Percentiles rank a stretch among this genome's conserved stretches.
Evolutionary conservation across 64 coral and sea anemone species (phyloP).

Genomic region (Montipora cactus): DNA sequence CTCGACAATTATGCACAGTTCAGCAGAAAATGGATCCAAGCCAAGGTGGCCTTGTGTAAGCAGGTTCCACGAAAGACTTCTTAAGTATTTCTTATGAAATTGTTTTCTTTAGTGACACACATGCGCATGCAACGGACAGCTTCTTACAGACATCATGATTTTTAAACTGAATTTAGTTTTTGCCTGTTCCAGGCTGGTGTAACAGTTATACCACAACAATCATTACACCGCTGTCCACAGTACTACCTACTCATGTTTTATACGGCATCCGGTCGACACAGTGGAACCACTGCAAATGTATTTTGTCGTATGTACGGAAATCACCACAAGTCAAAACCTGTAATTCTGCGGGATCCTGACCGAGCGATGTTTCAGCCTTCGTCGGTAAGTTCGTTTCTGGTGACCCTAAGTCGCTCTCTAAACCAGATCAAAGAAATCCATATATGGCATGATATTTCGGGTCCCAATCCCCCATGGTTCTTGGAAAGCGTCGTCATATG

Average conservation of each 20-base stretch:
- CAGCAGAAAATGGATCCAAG: too few relatives aligned
- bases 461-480: constrained; percentile 75
- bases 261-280: constrained; percentile 72
- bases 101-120: too few relatives aligned
- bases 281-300: constrained; percentile 66
- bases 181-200: constrained; percentile 31
- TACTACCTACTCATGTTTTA: constrained; percentile 76
- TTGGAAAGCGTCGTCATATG: constrained; percentile 75
- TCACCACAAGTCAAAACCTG: constrained; percentile 58
- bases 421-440: constrained; percentile 69
- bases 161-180: not conserved
- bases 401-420: constrained; percentile 57
- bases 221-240: constrained; percentile 56
- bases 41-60: too few relatives aligned
- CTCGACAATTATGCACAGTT: too few relatives aligned
- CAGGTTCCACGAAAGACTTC: too few relatives aligned
- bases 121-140: too few relatives aligned
- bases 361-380: constrained; percentile 64
- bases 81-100: too few relatives aligned
- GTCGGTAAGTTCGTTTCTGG: constrained; percentile 57
- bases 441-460: constrained; percentile 76
- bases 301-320: constrained; percentile 76
- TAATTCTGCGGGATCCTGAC: constrained; percentile 71
- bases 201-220: constrained; percentile 74
- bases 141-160: not conserved